Evolutionary conservation across 2,797 vertebrate species (phyloP), one percentile per base, ranked within the genome.

Genomic region (Picus viridis): DNA sequence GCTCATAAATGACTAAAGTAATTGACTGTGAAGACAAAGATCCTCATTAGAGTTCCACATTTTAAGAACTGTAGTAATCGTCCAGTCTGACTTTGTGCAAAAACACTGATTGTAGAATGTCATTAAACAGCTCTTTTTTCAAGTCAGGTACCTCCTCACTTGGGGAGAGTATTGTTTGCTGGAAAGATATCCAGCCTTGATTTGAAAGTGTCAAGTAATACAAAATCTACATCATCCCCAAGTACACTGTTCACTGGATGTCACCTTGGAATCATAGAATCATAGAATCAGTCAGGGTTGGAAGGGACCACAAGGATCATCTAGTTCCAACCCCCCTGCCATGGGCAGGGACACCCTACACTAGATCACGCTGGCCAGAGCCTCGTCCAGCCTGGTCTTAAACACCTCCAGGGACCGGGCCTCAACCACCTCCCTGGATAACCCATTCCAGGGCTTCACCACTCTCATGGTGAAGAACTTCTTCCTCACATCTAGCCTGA

Each of bases 31-130:
- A 88, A 89, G 54, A 70, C 53, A 78, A 81, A 86, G 22, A 4
- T 51, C 7, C 3, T 83, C 36, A 14, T 82, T 76, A 64, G 12
- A 45, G 12, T 45, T 24, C 23, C 53, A 70, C 49, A 71, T 76
- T 91, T 94, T 79, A 86, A 76, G 77, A 89, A 87, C 41, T 71
- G 27, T 16, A 81, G 18, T 83, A 56, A 88, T 45, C 8, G 57
- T 67, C 23, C 7, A 20, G 27, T 6, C 61, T 72, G 59, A 78
- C 34, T 71, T 71, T 54, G 27, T 39, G 36, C n/a, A 91, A 67
- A 47, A 81, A n/a, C 43, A 80, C 41, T 71, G 68, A 45, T 10
- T 22, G 2, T 12, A 68, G 24, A 61, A 82, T 47, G 36, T 82
- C 43, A 88, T 57, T 59, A 78, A 83, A 59, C 12, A 74, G 18